phyloP scores from a whole-genome alignment of 2,888 invertebrate species.

The Leucophora obtusa region DNA sequence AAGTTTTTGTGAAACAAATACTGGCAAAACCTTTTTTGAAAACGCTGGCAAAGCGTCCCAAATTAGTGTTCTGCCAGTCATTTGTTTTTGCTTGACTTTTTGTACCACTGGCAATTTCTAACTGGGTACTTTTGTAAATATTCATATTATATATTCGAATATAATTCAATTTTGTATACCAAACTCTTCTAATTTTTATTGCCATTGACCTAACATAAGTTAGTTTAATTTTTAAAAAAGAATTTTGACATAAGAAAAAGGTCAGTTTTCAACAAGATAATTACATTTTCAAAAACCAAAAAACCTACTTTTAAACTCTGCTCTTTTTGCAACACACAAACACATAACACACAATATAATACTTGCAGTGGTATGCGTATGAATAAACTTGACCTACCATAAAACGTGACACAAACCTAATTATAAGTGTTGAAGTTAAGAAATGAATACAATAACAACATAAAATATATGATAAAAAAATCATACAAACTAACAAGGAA shows the following conservation, averaged over 20 bases:
- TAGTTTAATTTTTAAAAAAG: background rate
- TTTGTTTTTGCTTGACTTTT: no score
- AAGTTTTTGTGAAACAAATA: no score
- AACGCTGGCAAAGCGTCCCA: no score
- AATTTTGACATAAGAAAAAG: slow-evolving; percentile 14
- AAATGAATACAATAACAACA: slow-evolving; percentile 27
- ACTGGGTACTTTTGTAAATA: no score
- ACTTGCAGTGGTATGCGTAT: slow-evolving; percentile 46
- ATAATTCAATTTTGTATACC: no score
- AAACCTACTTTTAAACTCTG: slow-evolving; percentile 41
- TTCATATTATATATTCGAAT: no score
- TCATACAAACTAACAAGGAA: background rate
- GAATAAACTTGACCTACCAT: slow-evolving; percentile 64
- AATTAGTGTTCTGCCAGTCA: no score
- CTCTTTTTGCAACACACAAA: slow-evolving; percentile 8
- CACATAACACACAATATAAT: background rate
- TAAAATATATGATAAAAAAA: slow-evolving; percentile 21
- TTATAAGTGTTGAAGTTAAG: slow-evolving; percentile 54
- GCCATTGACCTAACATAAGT: background rate
- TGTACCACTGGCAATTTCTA: no score
- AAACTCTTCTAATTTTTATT: background rate
- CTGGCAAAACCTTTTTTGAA: no score
- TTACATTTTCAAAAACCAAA: slow-evolving; percentile 33
- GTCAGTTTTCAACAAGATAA: slow-evolving; percentile 34
- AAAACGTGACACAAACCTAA: slow-evolving; percentile 64